Base-by-base conservation (phyloP, 37 sponge, comb jelly and placozoan species). In the Hormiphora californensis region DNA sequence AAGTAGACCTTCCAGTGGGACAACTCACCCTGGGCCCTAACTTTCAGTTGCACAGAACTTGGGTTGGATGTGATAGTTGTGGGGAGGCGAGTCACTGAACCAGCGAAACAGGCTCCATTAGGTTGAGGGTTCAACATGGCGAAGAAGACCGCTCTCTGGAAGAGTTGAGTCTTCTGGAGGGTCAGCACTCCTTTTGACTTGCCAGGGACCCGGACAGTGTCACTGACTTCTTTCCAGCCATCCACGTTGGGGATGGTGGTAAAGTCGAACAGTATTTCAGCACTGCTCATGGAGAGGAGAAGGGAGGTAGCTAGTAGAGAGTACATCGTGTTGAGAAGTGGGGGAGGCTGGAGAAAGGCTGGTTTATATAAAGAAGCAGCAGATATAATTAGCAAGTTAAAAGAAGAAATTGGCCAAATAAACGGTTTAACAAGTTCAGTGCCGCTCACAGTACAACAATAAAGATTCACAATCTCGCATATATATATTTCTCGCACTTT, bases 121-220 rank as follows among this genome's bases (percentile, higher is more conserved):
- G 67, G 67, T 39, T 65, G 67, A 7, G 67, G 67, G 67, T 65
- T 65, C 15, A 65, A 36, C 34, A 65, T 33, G 37, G 67, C 67
- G 35, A 65, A 65, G 31, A 65, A 36, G 34, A 65, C 67, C 4
- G 67, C 67, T 31, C 67, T 27, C 35, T 65, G 67, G 37, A 65
- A 65, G 3, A 65, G 67, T 19, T 31, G 67, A 33, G 37, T 65
- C 4, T 33, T 27, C 37, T 65, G 67, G 33, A 65, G 33, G 36
- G 67, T 28, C 3, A 65, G 15, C 7, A 65, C 67, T 19, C 38
- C 67, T 32, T 65, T 65, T 4, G 67, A 65, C 67, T 36, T 65
- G 67, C 67, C 67, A 3, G 67, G 67, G 4, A 11, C 37, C 17
- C 67, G 34, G 8, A 65, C 67, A 5, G 67, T 65, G 28, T 65